Conservation (phyloP, 2,113 vertebrate species). For the Diadophis punctatus region DNA sequence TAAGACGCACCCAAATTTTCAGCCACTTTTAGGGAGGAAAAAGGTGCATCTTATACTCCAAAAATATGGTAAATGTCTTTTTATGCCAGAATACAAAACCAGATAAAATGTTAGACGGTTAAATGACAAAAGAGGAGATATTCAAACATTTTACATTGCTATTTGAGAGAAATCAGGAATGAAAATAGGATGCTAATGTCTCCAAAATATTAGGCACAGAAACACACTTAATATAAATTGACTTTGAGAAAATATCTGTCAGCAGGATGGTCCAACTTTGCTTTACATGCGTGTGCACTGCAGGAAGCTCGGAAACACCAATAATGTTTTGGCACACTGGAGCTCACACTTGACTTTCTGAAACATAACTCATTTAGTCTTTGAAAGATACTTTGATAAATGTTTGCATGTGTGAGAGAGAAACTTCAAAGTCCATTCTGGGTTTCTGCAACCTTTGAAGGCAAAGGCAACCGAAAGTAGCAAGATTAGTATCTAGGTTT, state of each 20-base stretch:
- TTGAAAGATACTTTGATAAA: slow-evolving; percentile 59
- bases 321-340: slow-evolving; percentile 56
- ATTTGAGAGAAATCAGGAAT: slow-evolving; percentile 63
- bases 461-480: neutral
- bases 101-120: slow-evolving; percentile 61
- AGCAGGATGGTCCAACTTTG: slow-evolving; percentile 59
- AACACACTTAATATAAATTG: slow-evolving; percentile 65
- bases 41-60: too few relatives aligned
- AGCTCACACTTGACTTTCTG: slow-evolving; percentile 54
- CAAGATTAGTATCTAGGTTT: slow-evolving; percentile 28
- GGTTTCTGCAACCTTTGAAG: neutral
- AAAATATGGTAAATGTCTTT: neutral
- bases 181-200: slow-evolving; percentile 64
- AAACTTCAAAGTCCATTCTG: slow-evolving; percentile 34
- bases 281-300: slow-evolving; percentile 48
- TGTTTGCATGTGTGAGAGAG: slow-evolving; percentile 46
- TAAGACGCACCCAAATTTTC: too few relatives aligned
- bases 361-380: slow-evolving; percentile 56
- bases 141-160: slow-evolving; percentile 57
- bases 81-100: slow-evolving; percentile 55
- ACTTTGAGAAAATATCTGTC: slow-evolving; percentile 67
- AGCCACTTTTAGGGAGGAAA: too few relatives aligned
- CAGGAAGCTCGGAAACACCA: slow-evolving; percentile 61
- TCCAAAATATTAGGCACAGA: slow-evolving; percentile 65
- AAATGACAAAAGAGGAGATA: slow-evolving; percentile 52